Conservation (phyloP, 2,888 invertebrate genomes). For the Leistus spinibarbis region DNA sequence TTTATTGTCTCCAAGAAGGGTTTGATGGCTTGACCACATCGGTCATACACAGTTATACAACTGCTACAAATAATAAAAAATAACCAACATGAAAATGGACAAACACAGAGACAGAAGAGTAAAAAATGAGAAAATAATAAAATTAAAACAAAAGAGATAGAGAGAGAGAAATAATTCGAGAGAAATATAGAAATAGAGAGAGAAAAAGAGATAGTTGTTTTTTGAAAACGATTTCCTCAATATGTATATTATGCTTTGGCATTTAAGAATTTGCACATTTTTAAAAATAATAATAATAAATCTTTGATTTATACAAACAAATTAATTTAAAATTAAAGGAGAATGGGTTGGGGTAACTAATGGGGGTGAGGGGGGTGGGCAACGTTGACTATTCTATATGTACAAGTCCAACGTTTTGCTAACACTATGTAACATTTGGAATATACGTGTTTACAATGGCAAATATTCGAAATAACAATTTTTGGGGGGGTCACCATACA, state of each 20-base stretch:
- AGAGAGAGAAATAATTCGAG: background rate
- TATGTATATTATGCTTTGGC: conserved; percentile 35
- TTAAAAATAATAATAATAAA: conserved; percentile 44
- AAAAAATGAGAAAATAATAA: background rate
- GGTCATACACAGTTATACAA: conserved; percentile 26
- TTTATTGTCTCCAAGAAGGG: conserved; percentile 59
- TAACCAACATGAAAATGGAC: background rate
- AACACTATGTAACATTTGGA: background rate
- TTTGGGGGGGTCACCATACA: background rate
- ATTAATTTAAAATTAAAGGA: conserved; percentile 34
- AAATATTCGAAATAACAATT: background rate
- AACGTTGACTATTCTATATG: background rate
- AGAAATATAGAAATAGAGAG: background rate
- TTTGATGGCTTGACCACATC: conserved; percentile 40
- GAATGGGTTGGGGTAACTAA: conserved; percentile 32
- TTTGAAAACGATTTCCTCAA: background rate
- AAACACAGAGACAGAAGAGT: background rate
- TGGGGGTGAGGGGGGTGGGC: background rate
- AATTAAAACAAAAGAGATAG: background rate
- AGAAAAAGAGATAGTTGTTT: background rate
- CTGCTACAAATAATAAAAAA: conserved; percentile 14
- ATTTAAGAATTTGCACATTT: conserved; percentile 30
- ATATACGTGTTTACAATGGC: background rate
- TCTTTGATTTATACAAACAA: conserved; percentile 54
- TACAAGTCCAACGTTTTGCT: background rate